Evolutionary conservation across 2,113 vertebrate genomes (phyloP).

Genomic region (Gallinago media): DNA sequence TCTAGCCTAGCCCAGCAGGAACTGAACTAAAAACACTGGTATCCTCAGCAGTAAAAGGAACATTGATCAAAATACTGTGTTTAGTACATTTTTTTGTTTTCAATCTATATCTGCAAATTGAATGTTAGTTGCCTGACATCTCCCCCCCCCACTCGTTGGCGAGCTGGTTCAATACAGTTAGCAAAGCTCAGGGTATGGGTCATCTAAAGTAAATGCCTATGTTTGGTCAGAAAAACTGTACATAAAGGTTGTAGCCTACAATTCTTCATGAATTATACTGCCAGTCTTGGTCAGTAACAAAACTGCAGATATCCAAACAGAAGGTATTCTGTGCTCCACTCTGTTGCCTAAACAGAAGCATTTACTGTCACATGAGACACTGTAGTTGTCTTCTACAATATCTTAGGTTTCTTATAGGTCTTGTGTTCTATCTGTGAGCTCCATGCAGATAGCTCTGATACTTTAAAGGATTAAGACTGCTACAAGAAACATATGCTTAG

Average conservation of each 20-base stretch:
- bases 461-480: fast-evolving
- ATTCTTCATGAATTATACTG: neutral
- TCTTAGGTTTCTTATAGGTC: neutral
- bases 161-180: neutral
- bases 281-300: neutral
- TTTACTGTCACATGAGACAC: neutral
- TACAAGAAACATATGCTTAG: neutral
- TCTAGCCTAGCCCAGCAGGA: neutral
- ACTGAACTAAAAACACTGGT: neutral
- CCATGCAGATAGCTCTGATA: neutral
- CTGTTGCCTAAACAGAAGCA: neutral
- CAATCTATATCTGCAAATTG: neutral
- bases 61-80: neutral
- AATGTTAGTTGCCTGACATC: neutral
- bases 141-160: neutral
- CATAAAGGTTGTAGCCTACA: neutral
- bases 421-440: neutral
- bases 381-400: neutral
- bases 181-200: neutral
- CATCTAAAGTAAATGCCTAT: neutral
- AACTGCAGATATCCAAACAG: neutral
- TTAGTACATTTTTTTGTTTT: neutral
- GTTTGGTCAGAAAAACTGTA: neutral
- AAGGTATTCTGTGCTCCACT: neutral
- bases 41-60: neutral